A percentile compares a stretch with the other conserved stretches of the same genome.
Conservation (phyloP, 2,113 vertebrate genomes). For the Gambusia affinis region DNA sequence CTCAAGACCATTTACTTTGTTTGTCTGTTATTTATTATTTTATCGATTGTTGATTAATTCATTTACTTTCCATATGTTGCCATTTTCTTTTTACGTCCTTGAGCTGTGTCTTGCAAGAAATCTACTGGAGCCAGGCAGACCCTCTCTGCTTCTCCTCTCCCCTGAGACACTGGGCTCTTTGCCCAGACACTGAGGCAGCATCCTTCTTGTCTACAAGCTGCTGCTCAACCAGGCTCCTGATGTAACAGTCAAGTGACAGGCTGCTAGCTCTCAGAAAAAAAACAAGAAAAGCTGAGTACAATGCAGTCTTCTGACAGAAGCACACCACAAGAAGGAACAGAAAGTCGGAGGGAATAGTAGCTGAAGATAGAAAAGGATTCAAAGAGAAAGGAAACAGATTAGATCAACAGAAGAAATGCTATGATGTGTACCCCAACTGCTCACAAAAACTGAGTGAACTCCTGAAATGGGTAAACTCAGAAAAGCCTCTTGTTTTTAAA, state of each 20-base stretch:
- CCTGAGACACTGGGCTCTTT: slow-evolving; percentile 43
- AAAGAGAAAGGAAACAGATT: not conserved
- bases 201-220: slow-evolving; percentile 29
- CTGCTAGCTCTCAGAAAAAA: slow-evolving; percentile 25
- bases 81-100: slow-evolving; percentile 41
- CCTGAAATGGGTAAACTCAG: not conserved
- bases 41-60: slow-evolving; percentile 11
- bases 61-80: slow-evolving; percentile 1
- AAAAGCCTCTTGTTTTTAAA: not conserved
- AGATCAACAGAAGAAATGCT: not conserved
- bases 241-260: slow-evolving; percentile 36
- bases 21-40: slow-evolving; percentile 18
- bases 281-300: slow-evolving; percentile 32
- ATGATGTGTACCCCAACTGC: not conserved
- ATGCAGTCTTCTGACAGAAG: slow-evolving; percentile 38
- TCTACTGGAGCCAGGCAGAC: slow-evolving; percentile 26
- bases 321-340: not conserved
- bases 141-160: slow-evolving; percentile 15
- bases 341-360: not conserved
- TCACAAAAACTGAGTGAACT: not conserved
- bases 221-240: slow-evolving; percentile 45
- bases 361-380: not conserved
- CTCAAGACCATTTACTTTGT: slow-evolving; percentile 32
- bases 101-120: slow-evolving; percentile 22
- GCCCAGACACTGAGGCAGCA: slow-evolving; percentile 43